Base-by-base conservation (phyloP, 2,888 invertebrate genomes). In the Melanotus villosus region DNA sequence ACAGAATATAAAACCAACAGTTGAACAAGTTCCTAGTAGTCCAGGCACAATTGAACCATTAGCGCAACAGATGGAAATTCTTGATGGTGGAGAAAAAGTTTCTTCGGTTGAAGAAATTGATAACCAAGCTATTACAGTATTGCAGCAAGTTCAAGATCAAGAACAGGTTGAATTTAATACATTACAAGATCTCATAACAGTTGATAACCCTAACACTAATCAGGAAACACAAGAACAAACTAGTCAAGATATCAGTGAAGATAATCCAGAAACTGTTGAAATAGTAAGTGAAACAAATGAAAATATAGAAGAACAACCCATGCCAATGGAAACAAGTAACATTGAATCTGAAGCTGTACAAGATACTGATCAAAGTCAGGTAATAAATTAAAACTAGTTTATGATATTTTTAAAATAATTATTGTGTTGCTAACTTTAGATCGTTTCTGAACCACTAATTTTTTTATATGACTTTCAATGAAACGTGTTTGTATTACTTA, bases 171-270 rank as follows among this genome's bases (percentile, higher is more conserved):
- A 60, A 9, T 60, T 45, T 26, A 60, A 60, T 34, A 47, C 47
- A n/a, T 26, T 45, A 6, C 21, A 16, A 47, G 47, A 60, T 34
- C 6, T 47, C 18, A 32, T 43, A 21, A 19, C 43, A 19, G 4
- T 1, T 7, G 12, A 45, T 2, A 6, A 67, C 34, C 10, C 18
- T 26, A 43, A 60, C 47, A 9, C 10, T 12, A 52, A 65, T 26
- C 59, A 70, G 58, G 65, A 62, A 10, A 62, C 68, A 6, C 63
- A 68, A 38, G 59, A 45, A 34, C 10, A 41, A 26, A 9, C 32
- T 21, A 4, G n/a, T 30, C 18, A 14, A 23, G 41, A 50, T 19
- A 21, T 60, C 38, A 23, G 70, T 57, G 54, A 10, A 2, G 12
- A 4, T 12, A n/a, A 12, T 12, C 1, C 10, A 12, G 23, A 23